A percentile compares a stretch with the other conserved stretches of the same genome.
Evolutionary conservation across 2,888 invertebrate genomes (phyloP).

Genomic region (Lepas anatifera): DNA sequence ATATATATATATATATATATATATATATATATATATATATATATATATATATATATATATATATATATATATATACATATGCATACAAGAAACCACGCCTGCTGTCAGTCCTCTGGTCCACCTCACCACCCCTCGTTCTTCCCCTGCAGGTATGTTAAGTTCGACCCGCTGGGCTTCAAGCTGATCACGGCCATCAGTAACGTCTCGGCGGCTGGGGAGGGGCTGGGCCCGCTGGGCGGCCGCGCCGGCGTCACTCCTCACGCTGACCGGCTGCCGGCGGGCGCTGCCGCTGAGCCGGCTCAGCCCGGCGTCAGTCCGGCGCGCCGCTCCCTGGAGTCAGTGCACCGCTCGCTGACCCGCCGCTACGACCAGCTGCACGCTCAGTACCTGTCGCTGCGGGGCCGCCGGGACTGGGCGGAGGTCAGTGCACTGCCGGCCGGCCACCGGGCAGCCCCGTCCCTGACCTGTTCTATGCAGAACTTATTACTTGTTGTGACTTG

Average conservation of each 20-base stretch:
- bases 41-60: too few species aligned
- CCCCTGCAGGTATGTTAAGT: slow-evolving; percentile 71
- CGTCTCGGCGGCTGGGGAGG: slow-evolving; percentile 26
- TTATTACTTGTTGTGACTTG: too few species aligned
- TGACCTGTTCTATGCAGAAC: too few species aligned
- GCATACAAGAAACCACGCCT: too few species aligned
- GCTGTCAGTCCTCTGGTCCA: too few species aligned
- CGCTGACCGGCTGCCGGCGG: too few species aligned
- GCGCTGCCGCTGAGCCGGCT: neutral
- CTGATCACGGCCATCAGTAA: slow-evolving; percentile 74
- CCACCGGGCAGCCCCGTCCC: slow-evolving; percentile 6
- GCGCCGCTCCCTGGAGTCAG: neutral
- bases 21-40: too few species aligned
- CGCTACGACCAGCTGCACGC: slow-evolving; percentile 18
- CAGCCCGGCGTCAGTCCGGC: neutral
- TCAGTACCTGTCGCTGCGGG: slow-evolving; percentile 18
- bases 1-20: too few species aligned
- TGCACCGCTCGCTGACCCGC: slow-evolving; percentile 12
- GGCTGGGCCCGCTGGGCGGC: neutral
- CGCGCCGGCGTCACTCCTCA: too few species aligned
- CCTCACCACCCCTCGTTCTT: too few species aligned
- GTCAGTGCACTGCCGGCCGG: neutral
- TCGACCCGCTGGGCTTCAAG: slow-evolving; percentile 66
- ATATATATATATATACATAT: too few species aligned
- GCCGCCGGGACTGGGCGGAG: neutral